Percentiles rank a stretch among this genome's conserved stretches.
These are phyloP conservation scores for Hirtodrosophila trivittata DNA, from an alignment of 2,888 invertebrate species.

Conservation along the genomic window DNA sequence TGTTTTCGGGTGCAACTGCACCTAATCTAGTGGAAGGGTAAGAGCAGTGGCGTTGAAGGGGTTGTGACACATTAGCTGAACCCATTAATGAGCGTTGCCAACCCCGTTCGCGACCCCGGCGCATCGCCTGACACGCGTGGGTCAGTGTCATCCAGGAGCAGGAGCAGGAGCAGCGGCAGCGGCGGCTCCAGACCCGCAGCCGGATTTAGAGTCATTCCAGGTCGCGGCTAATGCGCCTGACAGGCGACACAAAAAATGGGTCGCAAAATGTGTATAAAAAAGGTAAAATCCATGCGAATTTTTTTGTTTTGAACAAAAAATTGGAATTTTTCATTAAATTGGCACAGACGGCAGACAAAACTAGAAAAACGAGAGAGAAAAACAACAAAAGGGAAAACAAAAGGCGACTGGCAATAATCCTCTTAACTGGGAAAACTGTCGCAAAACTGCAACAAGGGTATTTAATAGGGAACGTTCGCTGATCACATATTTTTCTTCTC, in stretches of 20 bases:
- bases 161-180: slow-evolving; percentile 19
- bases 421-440: slow-evolving; percentile 76
- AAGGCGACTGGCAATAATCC: slow-evolving; percentile 53
- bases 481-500: slow-evolving; percentile 14
- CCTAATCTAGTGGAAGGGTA: slow-evolving; percentile 50
- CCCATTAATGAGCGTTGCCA: slow-evolving; percentile 81
- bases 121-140: slow-evolving; percentile 65
- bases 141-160: slow-evolving; percentile 59
- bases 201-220: slow-evolving; percentile 28
- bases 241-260: slow-evolving; percentile 57
- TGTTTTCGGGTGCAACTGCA: slow-evolving; percentile 25
- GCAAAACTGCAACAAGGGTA: slow-evolving; percentile 58
- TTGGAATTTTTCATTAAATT: slow-evolving; percentile 73
- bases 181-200: slow-evolving; percentile 6
- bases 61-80: slow-evolving; percentile 81
- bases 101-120: slow-evolving; percentile 68
- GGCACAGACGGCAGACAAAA: slow-evolving; percentile 57
- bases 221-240: slow-evolving; percentile 39
- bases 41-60: slow-evolving; percentile 64
- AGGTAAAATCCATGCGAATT: slow-evolving; percentile 48
- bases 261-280: slow-evolving; percentile 44
- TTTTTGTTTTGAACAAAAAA: slow-evolving; percentile 42
- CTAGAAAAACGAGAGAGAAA: slow-evolving; percentile 13
- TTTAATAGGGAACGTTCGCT: slow-evolving; percentile 26
- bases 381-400: slow-evolving; percentile 12